A percentile compares a stretch with the other conserved stretches of the same genome.
phyloP scores from a whole-genome alignment of 2,888 invertebrate genomes.

The Limnephilus auricula region DNA sequence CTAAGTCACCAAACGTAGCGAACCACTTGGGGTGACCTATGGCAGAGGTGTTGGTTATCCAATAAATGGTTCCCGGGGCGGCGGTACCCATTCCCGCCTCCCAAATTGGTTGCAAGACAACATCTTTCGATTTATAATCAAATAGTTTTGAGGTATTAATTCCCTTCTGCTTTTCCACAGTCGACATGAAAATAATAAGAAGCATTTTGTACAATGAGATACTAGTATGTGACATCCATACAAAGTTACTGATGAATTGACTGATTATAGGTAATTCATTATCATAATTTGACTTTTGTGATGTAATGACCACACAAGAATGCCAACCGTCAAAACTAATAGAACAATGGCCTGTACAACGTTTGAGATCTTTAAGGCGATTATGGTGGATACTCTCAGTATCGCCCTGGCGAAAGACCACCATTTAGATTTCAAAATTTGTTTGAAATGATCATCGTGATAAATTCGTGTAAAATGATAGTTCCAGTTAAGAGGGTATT shows the following conservation, averaged over 20 bases:
- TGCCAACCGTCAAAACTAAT: background rate
- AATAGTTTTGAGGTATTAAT: background rate
- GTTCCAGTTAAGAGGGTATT: too few species aligned
- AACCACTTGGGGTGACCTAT: too few species aligned
- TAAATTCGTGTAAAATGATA: too few species aligned
- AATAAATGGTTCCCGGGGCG: too few species aligned
- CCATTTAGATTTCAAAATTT: too few species aligned
- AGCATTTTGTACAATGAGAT: background rate
- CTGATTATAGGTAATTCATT: conserved; percentile 15
- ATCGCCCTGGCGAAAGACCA: too few species aligned
- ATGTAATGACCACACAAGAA: background rate
- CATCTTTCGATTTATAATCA: too few species aligned
- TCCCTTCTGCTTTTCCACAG: background rate
- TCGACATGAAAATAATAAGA: background rate
- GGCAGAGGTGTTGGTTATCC: too few species aligned
- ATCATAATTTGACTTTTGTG: background rate
- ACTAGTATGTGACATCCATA: background rate
- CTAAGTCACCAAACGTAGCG: too few species aligned
- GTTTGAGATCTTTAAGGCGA: background rate
- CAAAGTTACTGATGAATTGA: background rate
- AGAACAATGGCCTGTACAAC: background rate
- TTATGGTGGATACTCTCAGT: background rate
- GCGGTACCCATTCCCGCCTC: too few species aligned
- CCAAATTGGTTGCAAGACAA: too few species aligned
- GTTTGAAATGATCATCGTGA: too few species aligned